Base-by-base conservation (phyloP, 1,140 invertebrate genomes). In the Oncopodura yosiiana region DNA sequence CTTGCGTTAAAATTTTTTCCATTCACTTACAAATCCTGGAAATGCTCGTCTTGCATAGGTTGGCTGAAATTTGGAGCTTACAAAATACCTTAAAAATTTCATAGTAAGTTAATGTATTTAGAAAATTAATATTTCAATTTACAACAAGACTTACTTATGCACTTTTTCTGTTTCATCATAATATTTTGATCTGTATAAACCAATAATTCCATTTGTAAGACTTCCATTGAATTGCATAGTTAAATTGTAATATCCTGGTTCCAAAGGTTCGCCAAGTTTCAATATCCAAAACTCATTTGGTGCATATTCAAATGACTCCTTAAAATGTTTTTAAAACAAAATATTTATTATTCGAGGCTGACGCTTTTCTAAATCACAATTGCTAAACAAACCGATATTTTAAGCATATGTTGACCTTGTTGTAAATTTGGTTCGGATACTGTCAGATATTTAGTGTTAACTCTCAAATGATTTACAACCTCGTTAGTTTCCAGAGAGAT, bases 181-280 rank as follows among this genome's bases (percentile, higher is more conserved):
- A 68, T 91, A 90, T 24, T 71, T 74, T 67, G 85, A 88, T 38
- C 79, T 77, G 68, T 91, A 91, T 62, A 91, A 81, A 1, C 87
- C 87, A 18, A 82, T 78, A 50, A 86, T 83, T 41, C 80, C 73
- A 3, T 73, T 72, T 2, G 70, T 71, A 14, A 88, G 68, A 11
- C 73, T 78, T 8, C 86, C 87, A 49, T 74, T 73, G 58, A 87
- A 90, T 37, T 78, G 71, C n/a, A 86, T 59, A 2, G 66, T 69
- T 14, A 87, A 65, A 39, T 75, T 70, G 57, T 86, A 85, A n/a
- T 73, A 69, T 16, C 80, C 82, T 4, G 73, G 66, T 18, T 61
- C 39, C 2, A 87, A 58, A 1, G 74, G 69, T 1, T 74, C 54
- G 2, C 71, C 70, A 0, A 75, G 69, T 18, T 72, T 63, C 5